These are phyloP conservation scores for Aratinga solstitialis DNA, from an alignment of 2,797 vertebrate species.

Conservation along the genomic window DNA sequence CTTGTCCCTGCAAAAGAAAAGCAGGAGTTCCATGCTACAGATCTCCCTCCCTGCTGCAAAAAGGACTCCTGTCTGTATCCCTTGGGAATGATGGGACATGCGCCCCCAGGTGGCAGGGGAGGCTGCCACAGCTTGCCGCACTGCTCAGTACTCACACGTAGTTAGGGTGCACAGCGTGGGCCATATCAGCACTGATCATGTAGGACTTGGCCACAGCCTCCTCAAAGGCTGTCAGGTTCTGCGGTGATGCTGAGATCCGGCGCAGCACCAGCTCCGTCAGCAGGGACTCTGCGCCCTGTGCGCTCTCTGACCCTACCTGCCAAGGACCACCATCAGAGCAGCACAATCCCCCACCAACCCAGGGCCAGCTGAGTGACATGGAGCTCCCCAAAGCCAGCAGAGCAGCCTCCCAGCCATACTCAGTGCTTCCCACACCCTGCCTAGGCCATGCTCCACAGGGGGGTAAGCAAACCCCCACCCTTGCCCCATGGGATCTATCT, in stretches of 20 bases:
- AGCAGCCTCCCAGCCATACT: not conserved
- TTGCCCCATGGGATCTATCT: not conserved
- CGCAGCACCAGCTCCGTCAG: conserved; percentile 92
- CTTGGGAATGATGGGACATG: rapidly evolving
- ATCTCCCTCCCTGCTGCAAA: not conserved
- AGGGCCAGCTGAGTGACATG: not conserved
- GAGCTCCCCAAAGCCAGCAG: not conserved
- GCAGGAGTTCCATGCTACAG: not conserved
- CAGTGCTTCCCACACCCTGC: not conserved
- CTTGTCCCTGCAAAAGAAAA: conserved; percentile 84
- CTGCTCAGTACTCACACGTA: conserved; percentile 82
- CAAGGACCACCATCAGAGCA: not conserved
- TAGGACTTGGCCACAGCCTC: conserved; percentile 91
- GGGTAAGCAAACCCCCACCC: not conserved
- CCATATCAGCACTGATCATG: conserved; percentile 98
- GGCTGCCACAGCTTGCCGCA: rapidly evolving
- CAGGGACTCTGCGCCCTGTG: conserved; percentile 92
- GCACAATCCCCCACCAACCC: not conserved
- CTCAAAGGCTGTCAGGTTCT: conserved; percentile 89
- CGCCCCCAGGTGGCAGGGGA: not conserved
- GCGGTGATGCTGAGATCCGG: conserved; percentile 82
- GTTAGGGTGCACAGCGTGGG: conserved; percentile 95
- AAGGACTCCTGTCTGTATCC: not conserved
- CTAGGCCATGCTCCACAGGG: not conserved
- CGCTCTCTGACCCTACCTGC: conserved; percentile 94